Base-by-base conservation (phyloP, 2,797 vertebrate genomes). In the Myotis myotis region DNA sequence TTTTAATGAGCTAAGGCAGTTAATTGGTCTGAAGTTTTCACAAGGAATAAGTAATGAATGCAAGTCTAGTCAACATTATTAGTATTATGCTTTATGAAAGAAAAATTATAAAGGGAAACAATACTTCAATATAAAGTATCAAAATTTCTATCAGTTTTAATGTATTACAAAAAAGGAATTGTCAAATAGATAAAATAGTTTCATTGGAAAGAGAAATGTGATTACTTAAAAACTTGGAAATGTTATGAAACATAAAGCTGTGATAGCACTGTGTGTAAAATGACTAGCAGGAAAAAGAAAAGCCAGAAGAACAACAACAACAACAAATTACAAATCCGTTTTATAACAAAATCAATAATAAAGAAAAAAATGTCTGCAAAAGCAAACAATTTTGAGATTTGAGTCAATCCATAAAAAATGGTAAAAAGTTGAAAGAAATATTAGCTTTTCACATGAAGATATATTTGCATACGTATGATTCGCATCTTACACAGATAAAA, bases 341-440 rank as follows among this genome's bases (percentile, higher is more conserved):
- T 93, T 41, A 76, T 66, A 81, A 76, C 66, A 76, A 95, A 88
- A 88, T 44, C 55, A 95, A 44, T 80, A 87, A 89, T 90, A 91
- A 57, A 81, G 30, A 30, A 87, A 76, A 76, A 92, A 95, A 79
- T 72, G 11, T 57, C 22, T 84, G 8, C 3, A 81, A 90, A 82
- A 89, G 7, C 28, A 60, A 57, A 30, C 15, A 17, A 30, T 86
- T 76, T 87, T 80, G 22, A 83, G 74, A 92, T 15, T 84, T 6
- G 1, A 83, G 10, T 64, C 49, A 89, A 82, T 22, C 16, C 1
- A 72, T 79, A 53, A 60, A 92, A 79, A 80, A 41, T 70, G 22
- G 2, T 36, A 16, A 71, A 70, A 87, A 33, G 5, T 36, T 92
- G 44, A 84, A 81, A 90, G 4, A 38, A 91, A 22, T 23, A 66